Conservation (phyloP, 2,113 vertebrate species). For the Rhombomys opimus region DNA sequence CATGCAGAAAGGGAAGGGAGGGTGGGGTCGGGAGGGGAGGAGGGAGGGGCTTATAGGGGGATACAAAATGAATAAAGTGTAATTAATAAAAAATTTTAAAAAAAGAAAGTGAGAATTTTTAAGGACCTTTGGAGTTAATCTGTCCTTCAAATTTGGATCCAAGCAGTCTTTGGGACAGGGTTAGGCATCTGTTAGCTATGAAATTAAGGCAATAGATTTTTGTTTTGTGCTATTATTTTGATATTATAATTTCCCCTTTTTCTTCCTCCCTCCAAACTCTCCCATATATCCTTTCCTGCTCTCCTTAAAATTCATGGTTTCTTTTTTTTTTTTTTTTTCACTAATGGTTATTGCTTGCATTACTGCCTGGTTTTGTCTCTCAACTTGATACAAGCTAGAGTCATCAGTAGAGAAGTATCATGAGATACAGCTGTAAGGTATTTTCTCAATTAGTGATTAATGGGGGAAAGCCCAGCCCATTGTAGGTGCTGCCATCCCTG, state of each 20-base stretch:
- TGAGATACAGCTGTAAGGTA: background rate
- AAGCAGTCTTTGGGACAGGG: background rate
- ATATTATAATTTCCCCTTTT: background rate
- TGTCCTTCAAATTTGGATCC: slow-evolving; percentile 12
- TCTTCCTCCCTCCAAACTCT: background rate
- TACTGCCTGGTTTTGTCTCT: background rate
- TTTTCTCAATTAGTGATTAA: background rate
- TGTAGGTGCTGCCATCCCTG: background rate
- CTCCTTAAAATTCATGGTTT: background rate
- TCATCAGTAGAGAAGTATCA: background rate
- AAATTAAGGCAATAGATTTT: background rate
- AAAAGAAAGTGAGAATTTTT: background rate
- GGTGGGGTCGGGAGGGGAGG: too few relatives aligned
- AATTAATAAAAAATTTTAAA: too few relatives aligned
- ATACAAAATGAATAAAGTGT: too few relatives aligned
- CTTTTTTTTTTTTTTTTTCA: background rate
- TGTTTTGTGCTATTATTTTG: background rate
- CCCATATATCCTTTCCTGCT: background rate
- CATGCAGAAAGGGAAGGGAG: too few relatives aligned
- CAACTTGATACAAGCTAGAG: background rate
- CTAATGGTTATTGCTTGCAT: background rate
- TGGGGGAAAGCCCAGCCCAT: background rate
- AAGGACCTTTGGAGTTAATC: background rate
- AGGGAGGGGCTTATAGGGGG: too few relatives aligned
- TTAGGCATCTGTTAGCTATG: background rate